Evolutionary conservation across 2,888 invertebrate species (phyloP).

Genomic region (Doris montereyensis): DNA sequence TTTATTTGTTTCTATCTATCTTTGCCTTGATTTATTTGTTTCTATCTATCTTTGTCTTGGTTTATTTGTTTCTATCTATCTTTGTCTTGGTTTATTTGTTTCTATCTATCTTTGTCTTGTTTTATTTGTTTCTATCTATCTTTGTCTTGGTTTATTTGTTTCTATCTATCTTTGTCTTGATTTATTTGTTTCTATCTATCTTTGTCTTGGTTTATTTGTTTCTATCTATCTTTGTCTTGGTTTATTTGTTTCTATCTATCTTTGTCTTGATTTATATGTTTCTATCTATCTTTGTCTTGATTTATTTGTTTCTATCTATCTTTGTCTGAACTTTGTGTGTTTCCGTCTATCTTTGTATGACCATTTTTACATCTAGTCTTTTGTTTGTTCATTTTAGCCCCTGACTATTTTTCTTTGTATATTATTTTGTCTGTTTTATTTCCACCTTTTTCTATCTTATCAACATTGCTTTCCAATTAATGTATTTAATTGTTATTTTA

Average conservation of each 20-base stretch:
- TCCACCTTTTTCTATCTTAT: no score
- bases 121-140: background rate
- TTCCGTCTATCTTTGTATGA: no score
- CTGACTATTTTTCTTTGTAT: no score
- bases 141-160: background rate
- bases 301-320: background rate
- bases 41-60: background rate
- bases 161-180: background rate
- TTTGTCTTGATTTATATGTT: background rate
- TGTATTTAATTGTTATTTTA: no score
- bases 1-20: background rate
- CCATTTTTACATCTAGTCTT: no score
- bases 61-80: background rate
- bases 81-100: background rate
- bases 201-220: background rate
- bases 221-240: background rate
- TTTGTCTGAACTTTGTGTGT: no score
- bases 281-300: background rate
- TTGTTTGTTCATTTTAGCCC: no score
- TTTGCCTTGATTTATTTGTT: constrained; percentile 1
- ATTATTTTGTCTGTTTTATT: no score
- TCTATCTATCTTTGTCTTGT: background rate
- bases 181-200: background rate
- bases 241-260: background rate
- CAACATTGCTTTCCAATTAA: no score